phyloP scores from a whole-genome alignment of 2,797 vertebrate genomes.

The Pipistrellus pipistrellus region DNA sequence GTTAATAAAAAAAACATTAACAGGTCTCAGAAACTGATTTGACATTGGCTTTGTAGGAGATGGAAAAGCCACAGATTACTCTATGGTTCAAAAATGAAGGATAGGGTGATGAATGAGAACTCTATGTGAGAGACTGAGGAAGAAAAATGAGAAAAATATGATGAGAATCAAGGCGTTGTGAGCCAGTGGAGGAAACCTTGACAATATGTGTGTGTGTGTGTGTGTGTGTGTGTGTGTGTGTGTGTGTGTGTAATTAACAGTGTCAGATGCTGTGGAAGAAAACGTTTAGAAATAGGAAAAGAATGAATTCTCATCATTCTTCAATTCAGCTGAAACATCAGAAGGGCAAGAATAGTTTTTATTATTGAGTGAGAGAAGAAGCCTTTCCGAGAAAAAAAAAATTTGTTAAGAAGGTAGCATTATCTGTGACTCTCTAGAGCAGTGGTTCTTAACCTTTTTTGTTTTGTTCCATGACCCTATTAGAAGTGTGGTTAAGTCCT shows the following conservation, averaged over 20 bases:
- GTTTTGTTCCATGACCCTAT: not conserved
- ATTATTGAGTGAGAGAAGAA: not conserved
- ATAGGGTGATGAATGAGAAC: not conserved
- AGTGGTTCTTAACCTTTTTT: not conserved
- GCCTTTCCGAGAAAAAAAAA: not conserved
- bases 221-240: not conserved
- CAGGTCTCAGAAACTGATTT: not conserved
- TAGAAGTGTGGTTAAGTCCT: not conserved
- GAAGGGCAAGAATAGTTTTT: not conserved
- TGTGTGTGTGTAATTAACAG: not conserved
- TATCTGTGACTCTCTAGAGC: not conserved
- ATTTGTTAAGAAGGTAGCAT: not conserved
- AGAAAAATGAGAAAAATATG: not conserved
- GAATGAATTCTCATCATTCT: not conserved
- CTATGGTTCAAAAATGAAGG: constrained; percentile 17
- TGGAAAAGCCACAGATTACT: constrained; percentile 9
- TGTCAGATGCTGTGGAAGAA: not conserved
- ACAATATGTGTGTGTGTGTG: not conserved
- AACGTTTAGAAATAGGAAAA: not conserved
- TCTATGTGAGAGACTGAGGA: not conserved
- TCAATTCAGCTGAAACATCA: not conserved
- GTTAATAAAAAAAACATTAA: constrained; percentile 25
- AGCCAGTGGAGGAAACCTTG: not conserved
- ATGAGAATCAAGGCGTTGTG: not conserved
- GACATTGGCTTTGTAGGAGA: not conserved